Evolutionary conservation across 2,797 vertebrate genomes (phyloP), one percentile per base, ranked within the genome.

Genomic region (Cuculus canorus): DNA sequence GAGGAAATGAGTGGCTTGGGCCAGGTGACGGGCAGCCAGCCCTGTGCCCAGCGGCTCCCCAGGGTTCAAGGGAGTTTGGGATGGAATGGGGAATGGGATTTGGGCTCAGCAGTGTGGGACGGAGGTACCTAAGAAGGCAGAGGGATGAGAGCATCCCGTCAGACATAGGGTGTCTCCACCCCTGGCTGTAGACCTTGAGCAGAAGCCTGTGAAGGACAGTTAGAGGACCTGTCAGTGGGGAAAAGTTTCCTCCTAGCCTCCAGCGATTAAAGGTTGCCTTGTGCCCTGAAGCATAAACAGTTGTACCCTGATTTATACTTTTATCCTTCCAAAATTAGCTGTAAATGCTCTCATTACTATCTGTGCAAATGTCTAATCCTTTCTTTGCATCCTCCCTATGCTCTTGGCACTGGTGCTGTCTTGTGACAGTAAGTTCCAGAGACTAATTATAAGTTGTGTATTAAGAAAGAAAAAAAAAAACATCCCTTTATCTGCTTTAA

Each of bases 371-470:
- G 89, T 91, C 87, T 94, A 8, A 90, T 94, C 90, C 77, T 90
- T 86, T 82, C 75, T 84, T 92, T 92, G 77, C 82, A 73, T 94
- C 86, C 18, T 84, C 48, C 60, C 56, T 15, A 1, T 76, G 66
- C 91, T 96, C 77, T 90, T 94, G 88, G 71, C 81, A 17, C 53
- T 59, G 53, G 75, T 71, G 64, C 32, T 96, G 64, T 17, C 56
- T 86, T 86, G 53, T 82, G 90, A 90, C 92, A 92, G 66, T 90
- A 35, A 95, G 73, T 94, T 94, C 24, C 86, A 80, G 41, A 64
- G 78, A 88, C 57, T 90, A 93, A 90, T 94, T 93, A 82, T 27
- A 41, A 93, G 50, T 69, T 92, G 41, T 75, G 24, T 87, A 39
- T 95, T 88, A 68, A 88, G 70, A 70, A 88, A 86, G 30, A 30